phyloP scores from a whole-genome alignment of 92 coral and sea anemone species.

The Palythoa grandis region DNA sequence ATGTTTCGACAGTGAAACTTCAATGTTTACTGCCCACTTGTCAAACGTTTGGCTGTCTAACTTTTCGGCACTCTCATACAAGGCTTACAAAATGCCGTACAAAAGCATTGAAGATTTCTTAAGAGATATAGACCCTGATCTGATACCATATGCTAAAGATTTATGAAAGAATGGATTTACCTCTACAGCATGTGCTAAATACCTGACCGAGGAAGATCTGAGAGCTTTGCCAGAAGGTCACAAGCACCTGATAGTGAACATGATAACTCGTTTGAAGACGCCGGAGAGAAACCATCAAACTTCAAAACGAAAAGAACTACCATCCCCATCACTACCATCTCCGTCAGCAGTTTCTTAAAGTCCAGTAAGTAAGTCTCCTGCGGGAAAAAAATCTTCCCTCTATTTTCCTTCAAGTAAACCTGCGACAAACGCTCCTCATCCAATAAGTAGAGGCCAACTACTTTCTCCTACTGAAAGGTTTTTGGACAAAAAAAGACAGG shows the following conservation, averaged over 20 bases:
- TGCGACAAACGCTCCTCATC: background rate
- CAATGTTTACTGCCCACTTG: too few relatives aligned
- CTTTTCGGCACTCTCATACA: too few relatives aligned
- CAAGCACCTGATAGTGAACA: conserved; percentile 3
- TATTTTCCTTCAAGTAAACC: background rate
- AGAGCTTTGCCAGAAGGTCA: too few relatives aligned
- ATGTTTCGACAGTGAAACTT: too few relatives aligned
- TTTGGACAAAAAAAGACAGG: background rate
- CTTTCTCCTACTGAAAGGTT: background rate
- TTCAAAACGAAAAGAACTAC: background rate
- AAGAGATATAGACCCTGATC: too few relatives aligned
- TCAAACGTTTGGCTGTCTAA: too few relatives aligned
- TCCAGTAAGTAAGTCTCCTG: background rate
- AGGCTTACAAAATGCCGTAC: too few relatives aligned
- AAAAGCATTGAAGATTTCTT: too few relatives aligned
- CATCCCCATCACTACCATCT: background rate
- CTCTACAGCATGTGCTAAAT: too few relatives aligned
- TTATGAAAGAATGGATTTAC: too few relatives aligned
- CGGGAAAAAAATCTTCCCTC: background rate
- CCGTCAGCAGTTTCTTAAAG: background rate
- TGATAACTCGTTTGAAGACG: conserved; percentile 19
- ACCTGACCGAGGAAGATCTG: too few relatives aligned
- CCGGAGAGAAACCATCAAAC: background rate
- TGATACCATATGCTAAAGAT: too few relatives aligned
- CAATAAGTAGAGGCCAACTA: background rate